Base-by-base conservation (phyloP, 2,888 invertebrate species). In the Atethmia centrago region DNA sequence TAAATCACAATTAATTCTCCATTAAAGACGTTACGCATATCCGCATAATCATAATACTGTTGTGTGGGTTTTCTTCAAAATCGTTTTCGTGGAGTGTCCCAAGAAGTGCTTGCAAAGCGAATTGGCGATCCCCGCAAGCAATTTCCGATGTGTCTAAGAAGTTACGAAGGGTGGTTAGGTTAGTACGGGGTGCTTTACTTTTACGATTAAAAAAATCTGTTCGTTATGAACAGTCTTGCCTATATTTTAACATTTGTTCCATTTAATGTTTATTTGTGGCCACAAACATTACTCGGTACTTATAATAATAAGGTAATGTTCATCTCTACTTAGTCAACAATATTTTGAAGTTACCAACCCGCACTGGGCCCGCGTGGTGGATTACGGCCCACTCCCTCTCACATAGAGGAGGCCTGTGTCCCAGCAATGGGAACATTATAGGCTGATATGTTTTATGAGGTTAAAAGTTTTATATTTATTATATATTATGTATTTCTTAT, bases 121-220 rank as follows among this genome's bases (percentile, higher is more conserved):
- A 66, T 74, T 66, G 36, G 28, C 28, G 55, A 62, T 47, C n/a
- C 49, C 28, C 55, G 61, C 45, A 45, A 56, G 55, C 81, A 78
- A 78, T 80, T 74, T 80, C 77, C 65, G 75, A 80, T 66, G 51
- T 47, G 51, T 25, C 81, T 66, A 66, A 61, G 62, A 62, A 64
- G 74, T 66, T 62, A 55, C 25, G 28, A 16, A 80, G 55, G 66
- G 65, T 56, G 36, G 45, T 8, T 9, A 40, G 16, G 2, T 36
- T 14, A 36, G n/a, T 63, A 63, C 42, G 21, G 55, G 16, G 25
- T 28, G 53, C 72, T 71, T 16, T 55, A 28, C 56, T 40, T 56
- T 21, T 40, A 9, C 9, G 8, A 9, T 40, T 40, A 40, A 40
- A 9, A 40, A 40, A 9, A 36, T 36, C 36, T 36, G 36, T 36